Evolutionary conservation across 2,888 invertebrate species (phyloP), one percentile per base, ranked within the genome.

Genomic region (Dermolepida albohirtum): DNA sequence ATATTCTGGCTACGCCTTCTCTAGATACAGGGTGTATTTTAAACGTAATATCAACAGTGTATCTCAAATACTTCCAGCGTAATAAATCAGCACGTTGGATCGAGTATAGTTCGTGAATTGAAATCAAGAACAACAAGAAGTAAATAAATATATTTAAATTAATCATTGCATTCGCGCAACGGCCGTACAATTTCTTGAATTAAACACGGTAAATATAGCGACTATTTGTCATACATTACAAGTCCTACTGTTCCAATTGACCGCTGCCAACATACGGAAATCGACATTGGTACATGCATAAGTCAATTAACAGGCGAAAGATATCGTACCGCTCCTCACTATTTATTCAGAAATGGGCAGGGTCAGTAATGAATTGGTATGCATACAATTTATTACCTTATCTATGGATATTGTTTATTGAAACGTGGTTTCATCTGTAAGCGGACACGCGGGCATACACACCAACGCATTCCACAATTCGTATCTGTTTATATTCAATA

Each of bases 281-380:
- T 52, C 54, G 11, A 39, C 54, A 17, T 10, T n/a, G 54, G 14
- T 40, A 39, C 39, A 16, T 16, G 10, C 14, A n/a, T 11, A 54
- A 54, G 17, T 40, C 54, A 54, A 54, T 41, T 16, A 16, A 39
- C 40, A 54, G 40, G 54, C 40, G 54, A 16, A 40, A 40, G 54
- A 54, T 39, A 39, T 54, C 40, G 40, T 54, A 54, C 54, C 54
- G 54, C 54, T 54, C 54, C 54, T 54, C 40, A 1, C 5, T 40
- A 39, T 54, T 54, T 54, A 54, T 54, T 54, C 54, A 54, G 54
- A 54, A 54, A 54, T 17, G 54, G 54, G 54, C 54, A 17, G 40
- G 54, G 54, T 39, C 54, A 39, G 16, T 54, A 54, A 54, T 54
- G 54, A 54, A 54, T 54, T 39, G 54, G 54, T 54, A 40, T 54